These are phyloP conservation scores for Augiades crinisus DNA, from an alignment of 2,888 invertebrate genomes.

Conservation along the genomic window DNA sequence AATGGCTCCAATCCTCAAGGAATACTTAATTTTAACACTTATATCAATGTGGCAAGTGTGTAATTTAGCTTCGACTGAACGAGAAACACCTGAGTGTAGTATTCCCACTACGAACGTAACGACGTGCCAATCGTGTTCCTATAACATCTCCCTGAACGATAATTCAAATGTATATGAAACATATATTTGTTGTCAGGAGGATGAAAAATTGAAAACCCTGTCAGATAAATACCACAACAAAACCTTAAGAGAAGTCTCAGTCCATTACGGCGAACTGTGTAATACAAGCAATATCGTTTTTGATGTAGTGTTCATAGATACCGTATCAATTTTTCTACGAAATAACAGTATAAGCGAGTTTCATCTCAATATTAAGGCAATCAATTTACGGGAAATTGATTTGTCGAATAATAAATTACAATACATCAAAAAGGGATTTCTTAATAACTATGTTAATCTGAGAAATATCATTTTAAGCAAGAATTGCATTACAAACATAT, in stretches of 20 bases:
- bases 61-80: constrained; percentile 55
- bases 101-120: constrained; percentile 42
- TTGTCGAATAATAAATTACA: constrained; percentile 81
- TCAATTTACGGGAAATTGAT: constrained; percentile 80
- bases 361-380: constrained; percentile 51
- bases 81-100: constrained; percentile 54
- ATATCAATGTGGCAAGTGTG: constrained; percentile 60
- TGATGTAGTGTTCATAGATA: constrained; percentile 52
- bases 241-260: constrained; percentile 53
- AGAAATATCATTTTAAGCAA: constrained; percentile 85
- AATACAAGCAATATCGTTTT: constrained; percentile 52
- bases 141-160: constrained; percentile 59
- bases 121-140: constrained; percentile 59
- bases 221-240: constrained; percentile 53
- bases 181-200: constrained; percentile 57
- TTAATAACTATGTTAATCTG: constrained; percentile 79
- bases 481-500: constrained; percentile 83
- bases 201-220: constrained; percentile 43
- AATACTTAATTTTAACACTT: constrained; percentile 59
- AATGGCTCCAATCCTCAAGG: constrained; percentile 64
- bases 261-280: constrained; percentile 50
- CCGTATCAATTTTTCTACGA: constrained; percentile 52
- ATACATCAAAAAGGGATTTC: constrained; percentile 74
- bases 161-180: constrained; percentile 47
- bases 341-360: constrained; percentile 59